Percentiles rank a stretch among this genome's conserved stretches.
phyloP scores from a whole-genome alignment of 1,140 invertebrate genomes.

The Dinoponera quadriceps region DNA sequence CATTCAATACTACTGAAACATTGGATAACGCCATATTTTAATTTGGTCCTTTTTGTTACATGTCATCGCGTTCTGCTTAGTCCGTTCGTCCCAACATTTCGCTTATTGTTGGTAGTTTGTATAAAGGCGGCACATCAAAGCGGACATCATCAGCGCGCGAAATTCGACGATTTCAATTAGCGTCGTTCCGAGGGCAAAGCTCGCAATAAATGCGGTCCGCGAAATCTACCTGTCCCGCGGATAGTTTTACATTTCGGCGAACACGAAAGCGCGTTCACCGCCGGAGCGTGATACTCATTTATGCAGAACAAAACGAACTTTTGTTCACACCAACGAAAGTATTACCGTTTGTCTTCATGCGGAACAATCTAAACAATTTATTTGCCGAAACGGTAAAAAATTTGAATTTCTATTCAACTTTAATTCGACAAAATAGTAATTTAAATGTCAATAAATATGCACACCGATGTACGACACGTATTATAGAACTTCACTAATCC shows the following conservation, averaged over 20 bases:
- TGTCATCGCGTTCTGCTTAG: conserved; percentile 37
- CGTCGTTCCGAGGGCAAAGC: conserved; percentile 68
- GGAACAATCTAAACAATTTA: conserved; percentile 29
- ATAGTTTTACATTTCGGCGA: conserved; percentile 67
- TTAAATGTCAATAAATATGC: conserved; percentile 18
- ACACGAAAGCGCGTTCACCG: conserved; percentile 59
- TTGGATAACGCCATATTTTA: conserved; percentile 39
- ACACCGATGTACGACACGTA: not conserved
- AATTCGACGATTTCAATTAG: conserved; percentile 73
- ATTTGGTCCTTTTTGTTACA: conserved; percentile 47
- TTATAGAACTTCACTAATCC: too few relatives aligned
- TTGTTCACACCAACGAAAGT: conserved; percentile 58
- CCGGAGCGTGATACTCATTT: conserved; percentile 63
- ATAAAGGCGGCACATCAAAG: conserved; percentile 52
- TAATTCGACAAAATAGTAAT: conserved; percentile 22
- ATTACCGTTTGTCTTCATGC: conserved; percentile 46
- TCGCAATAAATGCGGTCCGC: conserved; percentile 73
- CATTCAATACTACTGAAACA: not conserved
- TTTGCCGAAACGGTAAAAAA: not conserved
- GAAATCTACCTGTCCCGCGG: conserved; percentile 58
- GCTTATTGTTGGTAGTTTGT: conserved; percentile 48
- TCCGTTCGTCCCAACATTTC: conserved; percentile 27
- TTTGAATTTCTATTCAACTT: not conserved
- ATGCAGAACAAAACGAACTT: conserved; percentile 55
- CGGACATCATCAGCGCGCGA: conserved; percentile 54